These are phyloP conservation scores for Mustelus asterias DNA, from an alignment of 2,113 vertebrate species.

Conservation along the genomic window DNA sequence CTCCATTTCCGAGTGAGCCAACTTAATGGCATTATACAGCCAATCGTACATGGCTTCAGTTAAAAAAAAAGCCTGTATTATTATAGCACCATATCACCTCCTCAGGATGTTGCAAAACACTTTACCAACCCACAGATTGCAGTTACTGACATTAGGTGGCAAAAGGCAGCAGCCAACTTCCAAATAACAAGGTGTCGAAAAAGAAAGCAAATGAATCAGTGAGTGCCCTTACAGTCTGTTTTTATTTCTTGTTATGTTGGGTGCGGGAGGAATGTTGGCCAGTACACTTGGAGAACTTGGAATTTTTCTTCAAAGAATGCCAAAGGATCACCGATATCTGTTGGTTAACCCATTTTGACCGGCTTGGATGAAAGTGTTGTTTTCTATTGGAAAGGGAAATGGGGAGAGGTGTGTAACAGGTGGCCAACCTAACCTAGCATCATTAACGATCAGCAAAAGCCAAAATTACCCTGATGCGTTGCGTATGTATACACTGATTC, in stretches of 20 bases:
- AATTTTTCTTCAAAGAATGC: background rate
- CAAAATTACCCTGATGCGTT: background rate
- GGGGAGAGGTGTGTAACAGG: background rate
- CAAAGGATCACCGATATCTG: background rate
- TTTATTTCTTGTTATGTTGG: background rate
- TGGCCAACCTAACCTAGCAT: no score
- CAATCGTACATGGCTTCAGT: background rate
- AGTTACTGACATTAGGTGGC: background rate
- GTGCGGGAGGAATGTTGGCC: background rate
- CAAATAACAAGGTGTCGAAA: background rate
- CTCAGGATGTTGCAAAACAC: background rate
- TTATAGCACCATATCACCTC: background rate
- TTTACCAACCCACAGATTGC: background rate
- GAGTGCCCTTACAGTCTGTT: background rate
- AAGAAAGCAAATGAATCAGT: background rate
- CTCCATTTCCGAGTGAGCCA: constrained; percentile 3
- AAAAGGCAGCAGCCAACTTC: background rate
- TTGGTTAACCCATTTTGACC: background rate
- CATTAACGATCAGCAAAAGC: background rate
- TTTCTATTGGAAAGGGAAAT: background rate
- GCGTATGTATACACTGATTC: background rate
- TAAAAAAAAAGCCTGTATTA: background rate
- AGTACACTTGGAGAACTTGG: background rate
- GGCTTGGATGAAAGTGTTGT: no score
- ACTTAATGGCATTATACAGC: background rate